Evolutionary conservation across 2,113 vertebrate species (phyloP).

Genomic region (Alligator sinensis): DNA sequence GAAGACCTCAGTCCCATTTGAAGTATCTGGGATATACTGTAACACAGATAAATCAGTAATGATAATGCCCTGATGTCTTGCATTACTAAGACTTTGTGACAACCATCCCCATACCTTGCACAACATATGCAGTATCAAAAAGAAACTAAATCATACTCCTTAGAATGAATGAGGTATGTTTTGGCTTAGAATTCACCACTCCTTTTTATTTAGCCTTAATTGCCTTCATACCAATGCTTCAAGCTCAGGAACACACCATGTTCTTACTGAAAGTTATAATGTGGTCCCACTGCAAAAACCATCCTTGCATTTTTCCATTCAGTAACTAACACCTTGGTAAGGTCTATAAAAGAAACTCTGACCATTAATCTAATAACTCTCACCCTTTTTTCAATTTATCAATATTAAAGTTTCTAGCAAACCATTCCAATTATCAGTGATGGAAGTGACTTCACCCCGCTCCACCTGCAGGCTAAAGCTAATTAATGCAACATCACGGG

Average conservation of each 20-base stretch:
- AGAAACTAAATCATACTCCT: background rate
- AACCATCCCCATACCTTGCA: fast-evolving
- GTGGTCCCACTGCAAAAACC: background rate
- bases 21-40: background rate
- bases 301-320: background rate
- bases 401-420: background rate
- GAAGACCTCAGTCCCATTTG: fast-evolving
- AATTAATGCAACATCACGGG: background rate
- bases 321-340: background rate
- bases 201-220: fast-evolving
- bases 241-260: fast-evolving
- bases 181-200: too few relatives aligned
- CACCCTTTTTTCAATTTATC: background rate
- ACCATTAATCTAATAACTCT: background rate
- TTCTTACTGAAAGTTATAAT: fast-evolving
- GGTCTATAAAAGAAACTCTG: background rate
- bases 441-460: background rate
- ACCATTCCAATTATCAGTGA: background rate
- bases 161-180: background rate
- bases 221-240: background rate
- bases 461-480: background rate
- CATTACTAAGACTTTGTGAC: background rate
- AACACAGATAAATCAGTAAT: fast-evolving
- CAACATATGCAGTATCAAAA: background rate
- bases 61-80: fast-evolving